A percentile compares a stretch with the other conserved stretches of the same genome.
These are phyloP conservation scores for Empidonax alnorum DNA, from an alignment of 2,113 vertebrate genomes.

Conservation along the genomic window DNA sequence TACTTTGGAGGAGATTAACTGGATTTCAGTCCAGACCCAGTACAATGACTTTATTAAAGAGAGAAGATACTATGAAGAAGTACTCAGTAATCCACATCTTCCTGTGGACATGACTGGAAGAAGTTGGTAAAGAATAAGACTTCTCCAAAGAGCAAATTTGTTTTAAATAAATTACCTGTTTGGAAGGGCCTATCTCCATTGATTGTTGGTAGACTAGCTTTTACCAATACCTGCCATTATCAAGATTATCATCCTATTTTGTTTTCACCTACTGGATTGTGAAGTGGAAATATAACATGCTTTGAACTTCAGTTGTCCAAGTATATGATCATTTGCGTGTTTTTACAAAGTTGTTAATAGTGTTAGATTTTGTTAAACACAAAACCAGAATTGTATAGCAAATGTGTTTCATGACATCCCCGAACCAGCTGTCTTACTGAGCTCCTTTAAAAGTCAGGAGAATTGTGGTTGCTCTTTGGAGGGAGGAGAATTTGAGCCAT, in stretches of 20 bases:
- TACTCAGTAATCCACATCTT: background rate
- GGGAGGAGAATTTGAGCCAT: background rate
- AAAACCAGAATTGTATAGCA: background rate
- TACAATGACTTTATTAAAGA: background rate
- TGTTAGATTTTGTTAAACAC: background rate
- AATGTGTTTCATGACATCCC: background rate
- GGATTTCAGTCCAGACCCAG: background rate
- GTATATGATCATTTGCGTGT: background rate
- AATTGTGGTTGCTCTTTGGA: background rate
- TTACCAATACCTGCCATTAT: background rate
- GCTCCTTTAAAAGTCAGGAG: background rate
- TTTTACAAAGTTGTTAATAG: background rate
- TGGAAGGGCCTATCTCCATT: accelerated
- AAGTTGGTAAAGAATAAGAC: background rate
- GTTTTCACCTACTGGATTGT: background rate
- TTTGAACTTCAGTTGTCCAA: background rate
- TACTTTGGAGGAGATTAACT: background rate
- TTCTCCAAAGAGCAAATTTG: background rate
- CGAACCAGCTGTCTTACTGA: background rate
- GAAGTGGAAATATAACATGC: background rate
- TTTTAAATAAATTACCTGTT: background rate
- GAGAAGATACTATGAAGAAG: background rate
- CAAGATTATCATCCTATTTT: background rate
- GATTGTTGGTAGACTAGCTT: background rate
- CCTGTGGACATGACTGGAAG: background rate